Evolutionary conservation across 1,140 invertebrate genomes (phyloP).

Genomic region (Thaumatotibia leucotreta): DNA sequence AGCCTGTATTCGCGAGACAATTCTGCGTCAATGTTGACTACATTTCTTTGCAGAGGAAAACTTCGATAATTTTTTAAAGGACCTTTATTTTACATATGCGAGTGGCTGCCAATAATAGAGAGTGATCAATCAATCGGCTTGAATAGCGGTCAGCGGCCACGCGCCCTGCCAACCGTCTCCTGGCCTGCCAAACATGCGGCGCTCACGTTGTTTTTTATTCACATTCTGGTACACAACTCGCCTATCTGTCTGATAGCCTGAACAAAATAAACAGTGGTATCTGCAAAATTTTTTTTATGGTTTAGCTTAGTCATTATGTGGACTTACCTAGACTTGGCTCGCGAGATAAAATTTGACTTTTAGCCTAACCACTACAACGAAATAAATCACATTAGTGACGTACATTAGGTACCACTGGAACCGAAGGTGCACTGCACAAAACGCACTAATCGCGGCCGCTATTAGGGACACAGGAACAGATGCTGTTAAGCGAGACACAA

Average conservation of each 20-base stretch:
- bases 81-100: background rate
- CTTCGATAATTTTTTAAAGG: background rate
- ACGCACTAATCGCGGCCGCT: too few relatives aligned
- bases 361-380: background rate
- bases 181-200: constrained; percentile 36
- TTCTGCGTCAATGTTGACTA: background rate
- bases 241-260: background rate
- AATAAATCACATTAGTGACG: too few relatives aligned
- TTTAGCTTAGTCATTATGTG: background rate
- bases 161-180: constrained; percentile 45
- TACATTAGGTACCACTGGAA: too few relatives aligned
- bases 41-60: background rate
- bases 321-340: background rate
- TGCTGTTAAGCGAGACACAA: too few relatives aligned
- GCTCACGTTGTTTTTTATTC: background rate
- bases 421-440: too few relatives aligned
- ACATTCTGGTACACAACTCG: background rate
- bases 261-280: background rate
- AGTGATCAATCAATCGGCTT: constrained; percentile 45
- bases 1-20: background rate
- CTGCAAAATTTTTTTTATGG: background rate
- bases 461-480: too few relatives aligned
- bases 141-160: constrained; percentile 34
- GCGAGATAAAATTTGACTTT: background rate
- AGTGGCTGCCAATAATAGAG: constrained; percentile 32